phyloP scores from a whole-genome alignment of 2,888 invertebrate species.

The Sipunculus nudus region DNA sequence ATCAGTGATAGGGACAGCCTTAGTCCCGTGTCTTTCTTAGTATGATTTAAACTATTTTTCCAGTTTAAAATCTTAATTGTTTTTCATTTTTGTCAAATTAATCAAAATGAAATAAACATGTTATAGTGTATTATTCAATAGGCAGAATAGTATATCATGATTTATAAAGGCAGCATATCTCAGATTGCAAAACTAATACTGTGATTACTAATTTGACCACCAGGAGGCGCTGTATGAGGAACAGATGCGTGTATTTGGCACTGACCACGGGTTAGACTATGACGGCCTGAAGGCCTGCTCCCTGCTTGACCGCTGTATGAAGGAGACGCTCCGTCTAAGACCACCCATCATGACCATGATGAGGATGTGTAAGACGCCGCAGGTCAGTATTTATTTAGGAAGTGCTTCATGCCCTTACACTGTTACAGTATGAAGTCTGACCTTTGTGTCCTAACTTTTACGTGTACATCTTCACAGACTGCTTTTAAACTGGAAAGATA shows the following conservation, averaged over 20 bases:
- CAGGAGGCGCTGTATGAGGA: conserved; percentile 51
- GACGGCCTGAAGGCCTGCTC: conserved; percentile 51
- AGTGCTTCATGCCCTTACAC: not conserved
- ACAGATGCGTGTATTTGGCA: conserved; percentile 46
- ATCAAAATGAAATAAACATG: too few relatives aligned
- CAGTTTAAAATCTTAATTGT: too few relatives aligned
- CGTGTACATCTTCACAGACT: too few relatives aligned
- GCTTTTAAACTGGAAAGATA: too few relatives aligned
- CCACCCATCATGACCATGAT: conserved; percentile 61
- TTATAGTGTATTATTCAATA: too few relatives aligned
- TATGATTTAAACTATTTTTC: too few relatives aligned
- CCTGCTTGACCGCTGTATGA: conserved; percentile 54
- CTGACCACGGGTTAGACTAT: conserved; percentile 38
- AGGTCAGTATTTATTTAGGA: conserved; percentile 35
- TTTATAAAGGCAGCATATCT: not conserved
- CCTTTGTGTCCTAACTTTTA: not conserved
- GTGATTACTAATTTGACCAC: not conserved
- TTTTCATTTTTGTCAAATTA: too few relatives aligned
- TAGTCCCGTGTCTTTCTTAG: too few relatives aligned
- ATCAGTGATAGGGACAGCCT: too few relatives aligned
- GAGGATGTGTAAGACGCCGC: conserved; percentile 49
- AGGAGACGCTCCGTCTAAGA: conserved; percentile 55
- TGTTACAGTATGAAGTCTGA: not conserved
- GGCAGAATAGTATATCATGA: not conserved
- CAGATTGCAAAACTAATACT: too few relatives aligned